These are phyloP conservation scores for Drymonia ruficornis DNA, from an alignment of 2,888 invertebrate genomes.

Conservation along the genomic window DNA sequence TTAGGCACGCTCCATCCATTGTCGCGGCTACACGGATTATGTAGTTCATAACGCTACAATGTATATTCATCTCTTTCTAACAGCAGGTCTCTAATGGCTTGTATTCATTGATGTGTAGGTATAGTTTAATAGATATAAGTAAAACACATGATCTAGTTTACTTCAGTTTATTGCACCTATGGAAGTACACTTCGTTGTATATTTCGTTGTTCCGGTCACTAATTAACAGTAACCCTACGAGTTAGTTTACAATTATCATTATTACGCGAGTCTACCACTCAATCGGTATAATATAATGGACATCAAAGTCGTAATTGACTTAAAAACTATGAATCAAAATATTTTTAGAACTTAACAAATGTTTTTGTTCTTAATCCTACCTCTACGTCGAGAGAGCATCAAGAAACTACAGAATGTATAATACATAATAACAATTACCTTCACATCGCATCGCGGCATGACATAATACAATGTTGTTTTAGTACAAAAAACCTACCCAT, in stretches of 20 bases:
- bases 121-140: constrained; percentile 23
- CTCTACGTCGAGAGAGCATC: constrained; percentile 37
- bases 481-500: constrained; percentile 63
- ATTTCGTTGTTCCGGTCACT: constrained; percentile 64
- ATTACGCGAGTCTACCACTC: constrained; percentile 34
- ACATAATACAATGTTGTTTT: constrained; percentile 40
- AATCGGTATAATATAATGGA: constrained; percentile 28
- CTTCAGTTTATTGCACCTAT: constrained; percentile 82
- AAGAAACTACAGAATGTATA: constrained; percentile 47
- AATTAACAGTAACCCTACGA: constrained; percentile 37
- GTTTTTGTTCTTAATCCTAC: constrained; percentile 27
- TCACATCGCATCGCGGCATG: constrained; percentile 30
- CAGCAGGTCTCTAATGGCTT: too few relatives aligned
- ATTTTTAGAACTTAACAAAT: constrained; percentile 23
- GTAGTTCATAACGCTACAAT: too few relatives aligned
- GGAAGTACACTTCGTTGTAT: constrained; percentile 81
- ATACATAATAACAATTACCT: constrained; percentile 48
- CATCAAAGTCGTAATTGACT: constrained; percentile 37
- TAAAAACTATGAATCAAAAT: constrained; percentile 30
- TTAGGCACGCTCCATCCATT: too few relatives aligned
- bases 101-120: too few relatives aligned
- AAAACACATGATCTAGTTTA: constrained; percentile 53
- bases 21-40: too few relatives aligned
- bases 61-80: too few relatives aligned
- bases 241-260: constrained; percentile 46